Evolutionary conservation across 2,113 vertebrate species (phyloP).

Genomic region (Euleptes europaea): DNA sequence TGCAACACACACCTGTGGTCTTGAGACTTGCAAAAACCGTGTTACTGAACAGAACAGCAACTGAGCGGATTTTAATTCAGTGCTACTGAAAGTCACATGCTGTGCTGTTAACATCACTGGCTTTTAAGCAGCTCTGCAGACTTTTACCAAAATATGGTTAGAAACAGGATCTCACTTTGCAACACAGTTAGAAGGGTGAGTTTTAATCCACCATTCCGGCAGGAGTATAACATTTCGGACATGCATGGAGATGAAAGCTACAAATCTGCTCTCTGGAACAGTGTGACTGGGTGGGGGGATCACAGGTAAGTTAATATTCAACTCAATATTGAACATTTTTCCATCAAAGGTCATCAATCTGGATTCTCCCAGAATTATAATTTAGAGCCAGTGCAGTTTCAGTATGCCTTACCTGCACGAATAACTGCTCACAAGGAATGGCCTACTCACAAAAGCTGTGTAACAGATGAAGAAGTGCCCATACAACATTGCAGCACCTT

Average conservation of each 20-base stretch:
- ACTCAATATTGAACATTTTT: not conserved
- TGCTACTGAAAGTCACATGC: not conserved
- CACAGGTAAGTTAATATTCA: not conserved
- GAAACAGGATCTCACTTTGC: constrained; percentile 1
- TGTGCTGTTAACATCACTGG: not conserved
- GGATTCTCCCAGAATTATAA: constrained; percentile 38
- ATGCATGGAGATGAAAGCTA: constrained; percentile 21
- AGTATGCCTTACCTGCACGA: constrained; percentile 18
- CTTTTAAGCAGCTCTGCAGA: not conserved
- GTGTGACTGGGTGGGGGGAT: not conserved
- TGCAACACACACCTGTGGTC: not conserved
- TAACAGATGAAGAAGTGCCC: not conserved
- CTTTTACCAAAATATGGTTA: constrained; percentile 16
- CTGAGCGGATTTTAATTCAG: constrained; percentile 20
- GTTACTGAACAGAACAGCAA: rapidly evolving
- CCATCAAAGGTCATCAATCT: not conserved
- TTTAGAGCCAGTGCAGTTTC: constrained; percentile 34
- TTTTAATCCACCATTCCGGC: constrained; percentile 31
- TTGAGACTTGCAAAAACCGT: not conserved
- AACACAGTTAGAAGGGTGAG: not conserved
- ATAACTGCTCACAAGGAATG: not conserved
- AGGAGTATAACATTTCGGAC: not conserved
- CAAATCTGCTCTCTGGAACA: constrained; percentile 32
- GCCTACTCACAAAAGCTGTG: not conserved
- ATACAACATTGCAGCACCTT: not conserved